Evolutionary conservation across 2,888 invertebrate species (phyloP).

Genomic region (Chymomyza caudatula): DNA sequence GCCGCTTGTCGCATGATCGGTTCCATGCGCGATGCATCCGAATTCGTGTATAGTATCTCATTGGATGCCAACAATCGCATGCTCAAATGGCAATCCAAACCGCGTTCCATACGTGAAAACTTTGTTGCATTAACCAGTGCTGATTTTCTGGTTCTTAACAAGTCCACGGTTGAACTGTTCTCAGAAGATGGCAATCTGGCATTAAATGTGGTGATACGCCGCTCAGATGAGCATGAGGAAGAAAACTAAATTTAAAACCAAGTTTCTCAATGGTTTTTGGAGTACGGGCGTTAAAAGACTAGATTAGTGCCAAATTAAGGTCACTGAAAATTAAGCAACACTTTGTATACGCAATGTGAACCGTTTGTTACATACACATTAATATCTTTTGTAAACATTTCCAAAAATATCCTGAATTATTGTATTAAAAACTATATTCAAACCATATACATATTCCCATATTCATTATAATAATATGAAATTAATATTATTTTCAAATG

Average conservation of each 20-base stretch:
- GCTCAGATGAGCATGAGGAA: not conserved
- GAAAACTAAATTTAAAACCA: not conserved
- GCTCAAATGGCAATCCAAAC: slow-evolving; percentile 93
- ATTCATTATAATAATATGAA: too few relatives aligned
- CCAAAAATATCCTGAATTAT: not conserved
- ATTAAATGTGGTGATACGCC: slow-evolving; percentile 95
- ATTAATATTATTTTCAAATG: too few relatives aligned
- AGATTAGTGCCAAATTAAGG: not conserved
- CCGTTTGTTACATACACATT: too few relatives aligned
- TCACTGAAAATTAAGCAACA: not conserved
- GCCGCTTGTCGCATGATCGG: slow-evolving; percentile 99
- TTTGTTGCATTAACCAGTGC: slow-evolving; percentile 98
- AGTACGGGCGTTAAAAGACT: not conserved
- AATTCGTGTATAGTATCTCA: slow-evolving; percentile 97
- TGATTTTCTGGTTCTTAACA: slow-evolving; percentile 99
- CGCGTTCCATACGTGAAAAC: slow-evolving; percentile 98
- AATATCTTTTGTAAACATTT: too few relatives aligned
- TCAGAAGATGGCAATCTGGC: slow-evolving; percentile 99
- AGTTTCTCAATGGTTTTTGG: not conserved
- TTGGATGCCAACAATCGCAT: slow-evolving; percentile 78
- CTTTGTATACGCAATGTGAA: not conserved
- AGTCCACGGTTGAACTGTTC: slow-evolving; percentile 97
- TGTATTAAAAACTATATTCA: not conserved
- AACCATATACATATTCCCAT: not conserved
- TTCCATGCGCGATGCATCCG: slow-evolving; percentile 98